Conservation (phyloP, 2,113 vertebrate genomes). For the Micromys minutus region DNA sequence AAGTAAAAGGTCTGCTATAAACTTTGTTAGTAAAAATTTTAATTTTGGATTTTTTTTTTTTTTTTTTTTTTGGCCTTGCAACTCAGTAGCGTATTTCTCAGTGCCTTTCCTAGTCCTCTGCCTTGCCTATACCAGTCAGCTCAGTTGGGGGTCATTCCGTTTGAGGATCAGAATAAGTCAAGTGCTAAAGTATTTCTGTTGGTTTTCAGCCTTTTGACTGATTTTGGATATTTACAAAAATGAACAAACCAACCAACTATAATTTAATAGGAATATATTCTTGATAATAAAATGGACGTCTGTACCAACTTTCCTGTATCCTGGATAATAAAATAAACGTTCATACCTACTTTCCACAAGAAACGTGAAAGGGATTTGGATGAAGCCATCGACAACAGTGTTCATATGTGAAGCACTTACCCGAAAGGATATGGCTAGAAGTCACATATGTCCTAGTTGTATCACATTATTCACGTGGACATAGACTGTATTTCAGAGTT, state of each 20-base stretch:
- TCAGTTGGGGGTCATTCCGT: neutral
- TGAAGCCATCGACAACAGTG: neutral
- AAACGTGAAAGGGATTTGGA: neutral
- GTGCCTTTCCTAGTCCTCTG: neutral
- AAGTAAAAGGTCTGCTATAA: neutral
- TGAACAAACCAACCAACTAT: slow-evolving; percentile 42
- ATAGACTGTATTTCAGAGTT: neutral
- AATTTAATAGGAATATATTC: slow-evolving; percentile 3
- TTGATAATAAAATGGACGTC: slow-evolving; percentile 8
- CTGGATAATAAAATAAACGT: slow-evolving; percentile 1
- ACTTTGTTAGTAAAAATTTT: neutral
- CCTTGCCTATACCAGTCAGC: neutral
- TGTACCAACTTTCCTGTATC: no score
- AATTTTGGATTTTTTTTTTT: slow-evolving; percentile 50
- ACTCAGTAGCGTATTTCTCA: neutral
- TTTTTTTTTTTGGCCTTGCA: no score
- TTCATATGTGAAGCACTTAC: slow-evolving; percentile 29
- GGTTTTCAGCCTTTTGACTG: slow-evolving; percentile 36
- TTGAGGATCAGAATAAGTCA: slow-evolving; percentile 36
- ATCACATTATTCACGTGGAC: neutral
- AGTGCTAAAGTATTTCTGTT: slow-evolving; percentile 15
- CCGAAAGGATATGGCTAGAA: neutral
- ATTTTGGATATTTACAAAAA: neutral
- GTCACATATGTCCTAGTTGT: neutral
- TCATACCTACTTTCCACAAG: neutral